Evolutionary conservation across 2,797 vertebrate species (phyloP).

Genomic region (Aselliscus stoliczkanus): DNA sequence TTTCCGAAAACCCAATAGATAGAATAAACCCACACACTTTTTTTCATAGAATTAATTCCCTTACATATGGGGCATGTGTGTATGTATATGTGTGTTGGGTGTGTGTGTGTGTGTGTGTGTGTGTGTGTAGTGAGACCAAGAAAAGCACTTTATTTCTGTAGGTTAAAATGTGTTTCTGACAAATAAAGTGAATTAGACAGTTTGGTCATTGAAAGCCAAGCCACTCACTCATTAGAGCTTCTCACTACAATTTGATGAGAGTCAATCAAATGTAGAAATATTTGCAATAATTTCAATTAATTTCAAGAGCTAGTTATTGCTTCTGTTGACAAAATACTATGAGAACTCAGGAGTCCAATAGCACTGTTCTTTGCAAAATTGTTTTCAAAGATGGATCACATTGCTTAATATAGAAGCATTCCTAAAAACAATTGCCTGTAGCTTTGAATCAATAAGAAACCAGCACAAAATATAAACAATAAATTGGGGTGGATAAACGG

Average conservation of each 20-base stretch:
- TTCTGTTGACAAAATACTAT: not conserved
- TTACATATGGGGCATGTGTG: not conserved
- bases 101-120: not conserved
- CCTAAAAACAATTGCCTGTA: not conserved
- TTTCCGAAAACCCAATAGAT: too few species aligned
- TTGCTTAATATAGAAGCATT: not conserved
- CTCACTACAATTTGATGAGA: not conserved
- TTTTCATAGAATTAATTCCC: not conserved
- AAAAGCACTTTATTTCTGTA: not conserved
- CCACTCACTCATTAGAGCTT: not conserved
- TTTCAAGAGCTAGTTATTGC: not conserved
- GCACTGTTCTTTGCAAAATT: not conserved
- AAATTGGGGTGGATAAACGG: not conserved
- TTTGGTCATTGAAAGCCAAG: not conserved
- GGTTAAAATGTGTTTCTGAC: not conserved
- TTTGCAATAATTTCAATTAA: not conserved
- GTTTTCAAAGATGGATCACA: not conserved
- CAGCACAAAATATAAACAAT: not conserved
- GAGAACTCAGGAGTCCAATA: not conserved
- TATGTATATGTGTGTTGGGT: not conserved
- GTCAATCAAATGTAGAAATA: not conserved
- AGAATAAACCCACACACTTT: not conserved
- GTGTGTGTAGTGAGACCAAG: not conserved
- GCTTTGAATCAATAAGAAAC: constrained; percentile 23
- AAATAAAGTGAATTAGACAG: not conserved